Evolutionary conservation across 2,113 vertebrate species (phyloP), one percentile per base, ranked within the genome.

Genomic region (Lates calcarifer): DNA sequence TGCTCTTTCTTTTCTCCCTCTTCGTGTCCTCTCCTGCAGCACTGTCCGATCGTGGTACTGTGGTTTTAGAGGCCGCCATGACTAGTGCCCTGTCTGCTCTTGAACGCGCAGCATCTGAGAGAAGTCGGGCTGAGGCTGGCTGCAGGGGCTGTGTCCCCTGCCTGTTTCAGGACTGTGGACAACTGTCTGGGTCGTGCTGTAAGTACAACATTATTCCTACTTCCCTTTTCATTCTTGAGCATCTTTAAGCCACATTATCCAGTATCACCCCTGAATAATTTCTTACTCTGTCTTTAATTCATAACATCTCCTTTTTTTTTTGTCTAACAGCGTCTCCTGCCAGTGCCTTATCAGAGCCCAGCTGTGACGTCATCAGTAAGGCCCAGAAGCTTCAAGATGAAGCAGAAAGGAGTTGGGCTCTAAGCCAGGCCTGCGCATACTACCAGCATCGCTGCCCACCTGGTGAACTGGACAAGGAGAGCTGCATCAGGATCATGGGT

Each of bases 11-110:
- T 53, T 31, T 60, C 8, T 43, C n/a, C 39, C 41, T 20, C n/a
- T 49, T 60, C 3, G 22, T 60, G 24, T 17, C 35, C 4, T 81
- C 35, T 72, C 29, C 20, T 75, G 76, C 89, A 97, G 97, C 95
- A 0, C 90, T 97, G 62, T 97, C 97, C 0, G 96, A 94, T 76
- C 94, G 95, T 0, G 97, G 97, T 18, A 97, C 97, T 0, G 91
- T 97, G 79, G 96, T 97, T 80, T 90, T 97, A 63, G 96, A 97
- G 89, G 95, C 96, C 0, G 96, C 96, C 0, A 91, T 96, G 94
- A 93, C 94, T 28, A 95, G 94, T 0, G 96, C 96, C 0, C 84
- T 97, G 70, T 95, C 95, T 41, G 91, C 95, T 0, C 90, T 97
- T n/a, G 96, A 97, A 13, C 86, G 57, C 22, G 95, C 94, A 0